A percentile compares a stretch with the other conserved stretches of the same genome.
phyloP scores from a whole-genome alignment of 2,888 invertebrate genomes.

The Eupithecia vulgata region DNA sequence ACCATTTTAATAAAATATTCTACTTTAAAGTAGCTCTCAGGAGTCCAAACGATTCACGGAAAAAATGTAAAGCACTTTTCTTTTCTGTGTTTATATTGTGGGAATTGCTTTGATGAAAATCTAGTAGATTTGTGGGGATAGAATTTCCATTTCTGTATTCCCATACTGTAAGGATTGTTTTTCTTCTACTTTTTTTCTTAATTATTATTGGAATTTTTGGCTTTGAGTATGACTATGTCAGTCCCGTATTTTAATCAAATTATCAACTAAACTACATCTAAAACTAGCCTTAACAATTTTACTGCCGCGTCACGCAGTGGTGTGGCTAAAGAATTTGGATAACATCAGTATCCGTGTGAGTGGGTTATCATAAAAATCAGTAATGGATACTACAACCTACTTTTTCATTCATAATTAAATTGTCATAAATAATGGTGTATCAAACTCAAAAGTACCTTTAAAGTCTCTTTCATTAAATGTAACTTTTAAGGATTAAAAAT shows the following conservation, averaged over 20 bases:
- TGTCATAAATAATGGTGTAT: neutral
- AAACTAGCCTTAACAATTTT: too few species aligned
- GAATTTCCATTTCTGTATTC: neutral
- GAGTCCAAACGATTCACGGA: neutral
- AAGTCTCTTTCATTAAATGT: neutral
- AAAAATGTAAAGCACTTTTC: neutral
- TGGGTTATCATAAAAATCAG: too few species aligned
- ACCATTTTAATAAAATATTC: neutral
- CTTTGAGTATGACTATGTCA: too few species aligned
- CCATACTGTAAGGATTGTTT: neutral
- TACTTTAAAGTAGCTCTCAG: neutral
- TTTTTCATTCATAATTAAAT: neutral
- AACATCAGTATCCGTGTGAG: too few species aligned
- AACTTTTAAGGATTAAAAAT: neutral
- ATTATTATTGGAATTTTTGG: too few species aligned
- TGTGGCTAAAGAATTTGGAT: too few species aligned
- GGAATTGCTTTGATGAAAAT: neutral
- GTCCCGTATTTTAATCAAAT: too few species aligned
- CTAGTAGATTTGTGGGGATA: neutral
- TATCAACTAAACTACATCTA: too few species aligned
- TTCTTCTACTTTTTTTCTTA: neutral
- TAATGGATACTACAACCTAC: too few species aligned
- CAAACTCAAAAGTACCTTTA: neutral
- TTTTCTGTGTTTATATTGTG: neutral
- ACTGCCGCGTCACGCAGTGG: too few species aligned